Evolutionary conservation across 2,888 invertebrate species (phyloP).

Genomic region (Heliconius cydno): DNA sequence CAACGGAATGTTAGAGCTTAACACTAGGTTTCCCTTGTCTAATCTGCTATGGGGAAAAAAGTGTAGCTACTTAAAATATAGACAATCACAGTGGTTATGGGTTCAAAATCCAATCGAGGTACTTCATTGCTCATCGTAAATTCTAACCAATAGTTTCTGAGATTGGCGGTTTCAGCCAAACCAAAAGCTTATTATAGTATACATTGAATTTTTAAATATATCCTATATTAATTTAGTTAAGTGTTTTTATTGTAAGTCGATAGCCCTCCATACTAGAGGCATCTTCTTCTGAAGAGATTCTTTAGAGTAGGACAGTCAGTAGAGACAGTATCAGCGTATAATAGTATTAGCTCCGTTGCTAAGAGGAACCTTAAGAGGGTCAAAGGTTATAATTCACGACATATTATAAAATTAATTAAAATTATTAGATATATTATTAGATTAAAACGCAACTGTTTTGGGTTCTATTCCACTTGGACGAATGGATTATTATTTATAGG

Average conservation of each 20-base stretch:
- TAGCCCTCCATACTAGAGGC: conserved; percentile 10
- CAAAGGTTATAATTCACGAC: not conserved
- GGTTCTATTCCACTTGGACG: too few species aligned
- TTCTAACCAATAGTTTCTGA: not conserved
- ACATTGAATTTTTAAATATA: not conserved
- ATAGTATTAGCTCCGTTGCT: not conserved
- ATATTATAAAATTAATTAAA: not conserved
- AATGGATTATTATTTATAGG: too few species aligned
- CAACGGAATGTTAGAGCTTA: not conserved
- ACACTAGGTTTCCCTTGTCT: not conserved
- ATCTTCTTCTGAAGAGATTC: conserved; percentile 19
- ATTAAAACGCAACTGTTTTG: too few species aligned
- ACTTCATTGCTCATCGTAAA: not conserved
- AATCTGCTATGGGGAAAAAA: not conserved
- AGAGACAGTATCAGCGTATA: not conserved
- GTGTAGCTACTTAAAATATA: not conserved
- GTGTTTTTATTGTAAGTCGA: conserved; percentile 10
- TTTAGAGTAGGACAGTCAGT: not conserved
- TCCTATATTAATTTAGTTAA: not conserved
- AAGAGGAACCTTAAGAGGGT: not conserved
- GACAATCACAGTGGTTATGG: too few species aligned
- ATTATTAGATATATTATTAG: too few species aligned
- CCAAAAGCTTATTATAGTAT: too few species aligned
- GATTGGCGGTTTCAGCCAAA: not conserved
- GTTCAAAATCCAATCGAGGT: too few species aligned